These are phyloP conservation scores for Apogon hyalosoma DNA, from an alignment of 2,797 vertebrate species.

Conservation along the genomic window DNA sequence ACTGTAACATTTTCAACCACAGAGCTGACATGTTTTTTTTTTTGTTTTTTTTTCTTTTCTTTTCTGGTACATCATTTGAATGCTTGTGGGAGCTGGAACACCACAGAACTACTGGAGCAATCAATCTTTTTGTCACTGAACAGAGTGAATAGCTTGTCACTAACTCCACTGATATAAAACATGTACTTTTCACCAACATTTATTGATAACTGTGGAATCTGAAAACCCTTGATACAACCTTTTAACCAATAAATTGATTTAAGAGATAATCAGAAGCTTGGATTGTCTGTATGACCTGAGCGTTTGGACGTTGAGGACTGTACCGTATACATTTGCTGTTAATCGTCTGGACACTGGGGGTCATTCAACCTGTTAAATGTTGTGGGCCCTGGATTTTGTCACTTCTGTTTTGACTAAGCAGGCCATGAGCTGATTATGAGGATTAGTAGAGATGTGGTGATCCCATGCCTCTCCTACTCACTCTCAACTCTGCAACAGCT, in stretches of 20 bases:
- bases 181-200: background rate
- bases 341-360: conserved; percentile 39
- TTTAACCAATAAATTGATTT: too few species aligned
- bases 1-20: conserved; percentile 35
- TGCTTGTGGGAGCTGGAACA: conserved; percentile 46
- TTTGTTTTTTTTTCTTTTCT: conserved; percentile 69
- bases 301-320: conserved; percentile 22
- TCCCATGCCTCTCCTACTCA: conserved; percentile 65
- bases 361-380: conserved; percentile 55
- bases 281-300: conserved; percentile 17
- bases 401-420: conserved; percentile 77
- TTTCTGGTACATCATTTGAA: conserved; percentile 48
- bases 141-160: too few species aligned
- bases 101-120: conserved; percentile 21
- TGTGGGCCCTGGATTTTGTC: conserved; percentile 70
- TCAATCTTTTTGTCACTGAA: conserved; percentile 6
- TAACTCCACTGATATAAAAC: too few species aligned
- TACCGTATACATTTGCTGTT: conserved; percentile 55
- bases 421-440: conserved; percentile 78
- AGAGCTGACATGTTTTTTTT: conserved; percentile 68
- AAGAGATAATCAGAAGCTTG: background rate
- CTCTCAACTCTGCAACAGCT: conserved; percentile 69
- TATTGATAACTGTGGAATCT: background rate
- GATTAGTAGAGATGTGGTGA: conserved; percentile 74
- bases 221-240: background rate